phyloP scores from a whole-genome alignment of 2,113 vertebrate genomes.

The Boleophthalmus pectinirostris region DNA sequence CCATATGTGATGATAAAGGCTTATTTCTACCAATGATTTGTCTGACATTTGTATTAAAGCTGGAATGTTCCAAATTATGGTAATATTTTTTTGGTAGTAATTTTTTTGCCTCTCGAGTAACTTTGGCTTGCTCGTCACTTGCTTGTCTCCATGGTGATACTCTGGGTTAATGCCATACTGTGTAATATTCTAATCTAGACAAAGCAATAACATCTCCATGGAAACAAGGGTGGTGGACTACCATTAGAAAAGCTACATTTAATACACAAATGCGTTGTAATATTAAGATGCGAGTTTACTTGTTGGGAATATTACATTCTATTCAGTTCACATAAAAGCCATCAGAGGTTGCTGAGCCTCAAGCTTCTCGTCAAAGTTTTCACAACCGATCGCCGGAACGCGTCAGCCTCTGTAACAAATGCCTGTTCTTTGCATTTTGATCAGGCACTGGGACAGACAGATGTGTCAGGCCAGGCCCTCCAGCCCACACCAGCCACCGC shows the following conservation, averaged over 20 bases:
- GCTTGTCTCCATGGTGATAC: too few relatives aligned
- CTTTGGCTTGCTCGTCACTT: too few relatives aligned
- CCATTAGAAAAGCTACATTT: too few relatives aligned
- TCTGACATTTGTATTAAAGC: neutral
- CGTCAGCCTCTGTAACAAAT: constrained; percentile 44
- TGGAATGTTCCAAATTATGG: too few relatives aligned
- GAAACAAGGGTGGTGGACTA: too few relatives aligned
- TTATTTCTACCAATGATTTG: neutral
- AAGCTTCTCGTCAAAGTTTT: constrained; percentile 60
- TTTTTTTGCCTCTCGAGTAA: too few relatives aligned
- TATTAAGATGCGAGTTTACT: constrained; percentile 9
- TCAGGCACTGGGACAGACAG: constrained; percentile 44
- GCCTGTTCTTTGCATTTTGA: constrained; percentile 59
- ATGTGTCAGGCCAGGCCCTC: constrained; percentile 11
- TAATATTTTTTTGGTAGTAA: too few relatives aligned
- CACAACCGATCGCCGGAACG: constrained; percentile 46
- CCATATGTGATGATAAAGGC: neutral
- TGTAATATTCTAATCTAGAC: too few relatives aligned
- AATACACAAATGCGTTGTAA: neutral
- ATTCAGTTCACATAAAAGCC: constrained; percentile 42
- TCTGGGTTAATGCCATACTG: too few relatives aligned
- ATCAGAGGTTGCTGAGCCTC: constrained; percentile 39
- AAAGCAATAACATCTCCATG: too few relatives aligned
- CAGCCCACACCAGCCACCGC: constrained; percentile 20
- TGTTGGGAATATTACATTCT: constrained; percentile 41